Evolutionary conservation across 2,888 invertebrate genomes (phyloP).

Genomic region (Acanthoscelides obtectus): DNA sequence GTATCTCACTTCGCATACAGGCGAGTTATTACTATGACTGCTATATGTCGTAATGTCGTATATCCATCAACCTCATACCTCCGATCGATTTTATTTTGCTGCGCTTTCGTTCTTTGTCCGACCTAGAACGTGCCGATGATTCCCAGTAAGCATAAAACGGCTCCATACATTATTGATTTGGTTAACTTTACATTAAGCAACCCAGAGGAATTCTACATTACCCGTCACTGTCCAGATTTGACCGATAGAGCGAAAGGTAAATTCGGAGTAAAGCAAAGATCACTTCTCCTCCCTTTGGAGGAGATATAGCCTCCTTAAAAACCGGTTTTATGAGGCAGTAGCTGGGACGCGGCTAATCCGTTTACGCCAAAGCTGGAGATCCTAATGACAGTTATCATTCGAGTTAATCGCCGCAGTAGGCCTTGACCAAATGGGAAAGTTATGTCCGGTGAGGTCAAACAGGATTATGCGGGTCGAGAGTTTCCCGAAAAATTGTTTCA

Average conservation of each 20-base stretch:
- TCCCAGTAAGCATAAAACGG: too few species aligned
- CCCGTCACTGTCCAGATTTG: neutral
- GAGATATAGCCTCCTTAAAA: neutral
- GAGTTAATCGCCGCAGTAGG: constrained; percentile 33
- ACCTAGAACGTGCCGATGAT: too few species aligned
- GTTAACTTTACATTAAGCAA: too few species aligned
- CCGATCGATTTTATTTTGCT: too few species aligned
- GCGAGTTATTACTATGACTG: too few species aligned
- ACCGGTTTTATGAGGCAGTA: neutral
- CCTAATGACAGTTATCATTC: constrained; percentile 43
- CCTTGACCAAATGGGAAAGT: constrained; percentile 45
- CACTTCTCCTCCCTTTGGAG: neutral
- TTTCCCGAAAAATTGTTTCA: neutral
- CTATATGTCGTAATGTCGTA: too few species aligned
- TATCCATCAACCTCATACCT: too few species aligned
- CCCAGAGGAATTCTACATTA: neutral
- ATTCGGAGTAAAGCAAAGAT: neutral
- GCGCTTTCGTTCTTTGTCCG: too few species aligned
- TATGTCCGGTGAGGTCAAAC: constrained; percentile 46
- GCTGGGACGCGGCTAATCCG: neutral
- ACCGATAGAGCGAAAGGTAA: neutral
- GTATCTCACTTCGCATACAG: too few species aligned
- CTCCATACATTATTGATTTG: too few species aligned
- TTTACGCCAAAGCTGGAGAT: constrained; percentile 19
- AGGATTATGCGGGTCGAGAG: constrained; percentile 34